Evolutionary conservation across 2,113 vertebrate genomes (phyloP).

Genomic region (Zosterops hypoxanthus): DNA sequence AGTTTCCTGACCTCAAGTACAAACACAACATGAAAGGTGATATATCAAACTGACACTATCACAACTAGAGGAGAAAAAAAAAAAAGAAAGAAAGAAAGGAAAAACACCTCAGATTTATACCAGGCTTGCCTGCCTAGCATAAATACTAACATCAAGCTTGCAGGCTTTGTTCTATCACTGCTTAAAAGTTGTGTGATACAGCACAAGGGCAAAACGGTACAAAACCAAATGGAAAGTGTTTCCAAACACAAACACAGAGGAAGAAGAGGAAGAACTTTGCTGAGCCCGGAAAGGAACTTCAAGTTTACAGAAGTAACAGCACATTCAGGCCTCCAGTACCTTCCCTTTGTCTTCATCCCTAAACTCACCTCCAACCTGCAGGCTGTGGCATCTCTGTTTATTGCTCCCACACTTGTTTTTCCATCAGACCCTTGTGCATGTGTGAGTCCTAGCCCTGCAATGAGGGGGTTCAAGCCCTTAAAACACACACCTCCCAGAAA

Average conservation of each 20-base stretch:
- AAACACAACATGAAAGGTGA: constrained; percentile 68
- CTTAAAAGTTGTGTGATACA: not conserved
- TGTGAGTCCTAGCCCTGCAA: not conserved
- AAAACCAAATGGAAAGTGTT: not conserved
- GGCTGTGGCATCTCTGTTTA: not conserved
- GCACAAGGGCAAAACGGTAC: constrained; percentile 18
- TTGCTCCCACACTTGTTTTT: not conserved
- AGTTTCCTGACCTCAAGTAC: constrained; percentile 66
- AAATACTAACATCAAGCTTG: constrained; percentile 45
- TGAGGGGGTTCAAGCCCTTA: not conserved
- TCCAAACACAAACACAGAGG: not conserved
- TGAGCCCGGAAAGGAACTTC: not conserved
- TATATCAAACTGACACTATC: constrained; percentile 74
- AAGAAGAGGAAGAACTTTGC: not conserved
- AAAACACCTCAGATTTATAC: constrained; percentile 56
- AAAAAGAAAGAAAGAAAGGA: not conserved
- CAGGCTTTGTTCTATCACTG: not conserved
- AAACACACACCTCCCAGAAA: not conserved
- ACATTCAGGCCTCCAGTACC: not conserved
- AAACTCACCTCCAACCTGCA: not conserved
- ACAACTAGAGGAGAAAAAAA: not conserved
- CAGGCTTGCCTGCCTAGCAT: constrained; percentile 25
- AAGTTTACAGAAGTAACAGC: not conserved
- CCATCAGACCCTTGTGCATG: not conserved
- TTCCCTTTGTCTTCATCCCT: not conserved